These are phyloP conservation scores for Orius insidiosus DNA, from an alignment of 1,140 invertebrate species.

Conservation along the genomic window DNA sequence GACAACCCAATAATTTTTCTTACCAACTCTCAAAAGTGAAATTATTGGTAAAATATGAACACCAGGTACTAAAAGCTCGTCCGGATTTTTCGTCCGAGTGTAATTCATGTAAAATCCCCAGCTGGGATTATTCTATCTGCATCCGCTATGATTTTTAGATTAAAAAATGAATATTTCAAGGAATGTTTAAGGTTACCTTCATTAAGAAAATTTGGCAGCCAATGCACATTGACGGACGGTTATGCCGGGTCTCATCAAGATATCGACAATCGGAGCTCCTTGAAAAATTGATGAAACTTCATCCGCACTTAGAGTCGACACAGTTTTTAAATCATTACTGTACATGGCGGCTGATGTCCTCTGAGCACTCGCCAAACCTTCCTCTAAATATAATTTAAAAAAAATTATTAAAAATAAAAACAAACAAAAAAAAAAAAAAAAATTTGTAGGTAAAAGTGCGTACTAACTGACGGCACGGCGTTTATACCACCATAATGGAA, in stretches of 20 bases:
- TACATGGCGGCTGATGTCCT: slow-evolving; percentile 56
- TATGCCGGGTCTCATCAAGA: slow-evolving; percentile 52
- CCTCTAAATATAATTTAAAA: slow-evolving; percentile 37
- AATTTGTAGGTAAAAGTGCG: no score
- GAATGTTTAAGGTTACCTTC: slow-evolving; percentile 38
- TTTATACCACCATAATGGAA: no score
- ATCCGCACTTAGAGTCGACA: slow-evolving; percentile 32
- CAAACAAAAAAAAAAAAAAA: no score
- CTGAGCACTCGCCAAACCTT: slow-evolving; percentile 51
- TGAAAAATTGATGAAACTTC: slow-evolving; percentile 56
- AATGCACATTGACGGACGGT: slow-evolving; percentile 60
- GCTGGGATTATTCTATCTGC: slow-evolving; percentile 68
- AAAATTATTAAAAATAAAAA: no score
- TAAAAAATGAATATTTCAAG: no score
- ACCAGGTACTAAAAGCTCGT: slow-evolving; percentile 56
- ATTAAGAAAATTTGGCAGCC: slow-evolving; percentile 56
- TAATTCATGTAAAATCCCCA: slow-evolving; percentile 86
- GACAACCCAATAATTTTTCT: slow-evolving; percentile 26
- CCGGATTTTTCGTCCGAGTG: slow-evolving; percentile 52
- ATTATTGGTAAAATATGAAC: slow-evolving; percentile 72
- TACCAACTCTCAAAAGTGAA: slow-evolving; percentile 67
- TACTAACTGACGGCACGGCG: no score
- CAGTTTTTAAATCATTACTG: slow-evolving; percentile 36
- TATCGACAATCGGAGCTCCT: slow-evolving; percentile 40
- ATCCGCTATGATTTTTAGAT: slow-evolving; percentile 41